Conservation (phyloP, 1,140 invertebrate species). For the Tachypleus tridentatus region DNA sequence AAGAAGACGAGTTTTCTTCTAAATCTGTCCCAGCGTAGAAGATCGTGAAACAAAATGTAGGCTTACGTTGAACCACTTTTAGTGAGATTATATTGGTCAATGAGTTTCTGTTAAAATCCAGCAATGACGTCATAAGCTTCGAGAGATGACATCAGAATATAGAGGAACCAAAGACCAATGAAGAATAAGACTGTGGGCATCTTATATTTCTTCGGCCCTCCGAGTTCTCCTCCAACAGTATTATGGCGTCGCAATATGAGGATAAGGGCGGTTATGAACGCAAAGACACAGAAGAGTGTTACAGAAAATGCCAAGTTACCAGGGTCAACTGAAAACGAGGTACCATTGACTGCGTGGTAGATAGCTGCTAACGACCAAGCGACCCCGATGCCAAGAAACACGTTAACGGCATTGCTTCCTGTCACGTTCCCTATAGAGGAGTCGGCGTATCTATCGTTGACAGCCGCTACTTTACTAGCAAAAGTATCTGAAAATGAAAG, state of each 20-base stretch:
- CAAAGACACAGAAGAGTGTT: conserved; percentile 43
- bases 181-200: conserved; percentile 62
- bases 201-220: conserved; percentile 65
- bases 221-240: conserved; percentile 77
- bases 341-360: conserved; percentile 30
- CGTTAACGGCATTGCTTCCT: conserved; percentile 97
- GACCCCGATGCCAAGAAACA: conserved; percentile 49
- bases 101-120: conserved; percentile 16
- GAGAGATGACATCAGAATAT: conserved; percentile 78
- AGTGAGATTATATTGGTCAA: too few relatives aligned
- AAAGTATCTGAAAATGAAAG: conserved; percentile 61
- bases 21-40: too few relatives aligned
- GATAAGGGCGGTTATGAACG: conserved; percentile 40
- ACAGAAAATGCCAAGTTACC: conserved; percentile 44
- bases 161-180: conserved; percentile 77
- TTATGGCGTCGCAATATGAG: conserved; percentile 65
- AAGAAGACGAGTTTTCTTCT: too few relatives aligned
- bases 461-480: conserved; percentile 93
- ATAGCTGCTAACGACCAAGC: conserved; percentile 38
- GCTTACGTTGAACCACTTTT: too few relatives aligned
- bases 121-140: conserved; percentile 66
- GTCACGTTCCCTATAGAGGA: conserved; percentile 96
- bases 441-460: conserved; percentile 94
- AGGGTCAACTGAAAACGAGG: conserved; percentile 32
- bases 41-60: too few relatives aligned